These are phyloP conservation scores for Torymus aiolomorphi DNA, from an alignment of 2,888 invertebrate species.

Conservation along the genomic window DNA sequence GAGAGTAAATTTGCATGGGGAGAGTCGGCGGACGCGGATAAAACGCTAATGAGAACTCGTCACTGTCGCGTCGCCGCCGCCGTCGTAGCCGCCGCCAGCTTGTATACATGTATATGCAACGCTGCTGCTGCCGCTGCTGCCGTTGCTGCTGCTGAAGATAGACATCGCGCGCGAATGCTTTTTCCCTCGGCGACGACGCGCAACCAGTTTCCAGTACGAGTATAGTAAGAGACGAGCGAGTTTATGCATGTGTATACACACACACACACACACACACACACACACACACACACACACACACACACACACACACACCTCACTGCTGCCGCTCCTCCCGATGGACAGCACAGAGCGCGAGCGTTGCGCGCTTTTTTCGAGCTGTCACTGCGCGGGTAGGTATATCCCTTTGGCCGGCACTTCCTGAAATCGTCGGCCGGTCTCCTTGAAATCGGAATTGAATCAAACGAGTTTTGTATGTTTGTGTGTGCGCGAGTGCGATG, in stretches of 20 bases:
- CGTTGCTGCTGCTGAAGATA: too few relatives aligned
- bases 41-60: constrained; percentile 36
- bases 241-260: too few relatives aligned
- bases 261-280: too few relatives aligned
- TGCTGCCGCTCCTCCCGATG: too few relatives aligned
- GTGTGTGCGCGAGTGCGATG: too few relatives aligned
- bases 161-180: too few relatives aligned
- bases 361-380: constrained; percentile 2
- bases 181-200: neutral
- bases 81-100: neutral
- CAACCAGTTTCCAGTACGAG: constrained; percentile 20
- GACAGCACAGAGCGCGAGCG: too few relatives aligned
- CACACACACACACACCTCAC: too few relatives aligned
- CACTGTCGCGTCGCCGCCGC: constrained; percentile 3
- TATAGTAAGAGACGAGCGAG: neutral
- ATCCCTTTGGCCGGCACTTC: constrained; percentile 13
- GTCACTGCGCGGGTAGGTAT: neutral
- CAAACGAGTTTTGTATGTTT: neutral
- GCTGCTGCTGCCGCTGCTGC: too few relatives aligned
- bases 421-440: constrained; percentile 42
- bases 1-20: neutral
- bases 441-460: constrained; percentile 26
- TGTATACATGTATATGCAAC: neutral
- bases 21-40: neutral
- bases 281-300: too few relatives aligned